Evolutionary conservation across 2,797 vertebrate genomes (phyloP), one percentile per base, ranked within the genome.

Genomic region (Adrianichthys oophorus): DNA sequence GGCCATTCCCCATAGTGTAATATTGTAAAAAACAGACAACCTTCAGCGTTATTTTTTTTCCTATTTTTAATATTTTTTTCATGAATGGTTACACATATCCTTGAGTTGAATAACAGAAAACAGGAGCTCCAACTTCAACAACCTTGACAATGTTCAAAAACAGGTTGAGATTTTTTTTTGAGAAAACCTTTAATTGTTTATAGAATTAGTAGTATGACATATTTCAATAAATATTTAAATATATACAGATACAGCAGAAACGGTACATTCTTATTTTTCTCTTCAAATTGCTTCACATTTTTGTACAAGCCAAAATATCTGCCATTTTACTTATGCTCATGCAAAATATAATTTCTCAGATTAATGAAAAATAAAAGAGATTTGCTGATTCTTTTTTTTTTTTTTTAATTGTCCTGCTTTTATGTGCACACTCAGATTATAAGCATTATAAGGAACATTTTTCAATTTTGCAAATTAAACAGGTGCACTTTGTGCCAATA

Each of bases 221-320:
- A 94, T 89, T 92, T 96, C 94, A 96, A 93, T 97, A 98, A 96
- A 96, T 97, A 96, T 92, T 92, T 93, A 88, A 90, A 94, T 97
- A 96, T 97, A 91, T 97, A 98, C 94, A 96, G 89, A 89, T 90
- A 94, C 91, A 95, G 95, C 95, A 96, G 94, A 95, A 96, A 96
- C 89, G 90, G 93, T 96, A 98, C 95, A 98, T 98, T 97, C 95
- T 94, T 90, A 92, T 88, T 89, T 90, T 83, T 80, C 88, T 91
- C 91, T 91, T 93, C 91, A 93, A 91, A 93, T 93, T 91, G 90
- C 90, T 88, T 93, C 89, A 92, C 86, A 87, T 76, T 90, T 93
- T 93, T 95, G 92, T 93, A 95, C 91, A 95, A 96, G 95, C 95
- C 94, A 94, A 95, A 96, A 96, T 94, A 94, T 94, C 90, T 95